phyloP scores from a whole-genome alignment of 2,113 vertebrate genomes.

The Crocuta crocuta region DNA sequence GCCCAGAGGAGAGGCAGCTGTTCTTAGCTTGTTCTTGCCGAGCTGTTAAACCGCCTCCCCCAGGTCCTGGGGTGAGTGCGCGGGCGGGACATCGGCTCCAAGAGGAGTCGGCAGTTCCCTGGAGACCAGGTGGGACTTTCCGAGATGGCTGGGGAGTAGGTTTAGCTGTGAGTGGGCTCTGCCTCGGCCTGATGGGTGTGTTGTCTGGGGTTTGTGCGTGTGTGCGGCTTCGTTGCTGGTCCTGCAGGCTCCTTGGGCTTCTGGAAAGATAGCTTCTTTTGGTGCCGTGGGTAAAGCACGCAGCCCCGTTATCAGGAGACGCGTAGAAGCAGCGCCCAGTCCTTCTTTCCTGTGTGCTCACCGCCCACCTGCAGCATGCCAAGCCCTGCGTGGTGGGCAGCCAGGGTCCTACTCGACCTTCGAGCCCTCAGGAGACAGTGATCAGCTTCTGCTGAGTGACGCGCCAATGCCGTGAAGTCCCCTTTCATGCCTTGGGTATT shows the following conservation, averaged over 20 bases:
- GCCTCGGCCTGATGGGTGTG: fast-evolving
- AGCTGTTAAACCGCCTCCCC: not conserved
- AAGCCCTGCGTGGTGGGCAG: not conserved
- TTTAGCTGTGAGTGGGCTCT: not conserved
- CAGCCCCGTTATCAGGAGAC: not conserved
- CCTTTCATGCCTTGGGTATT: not conserved
- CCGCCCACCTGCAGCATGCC: not conserved
- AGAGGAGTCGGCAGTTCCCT: not conserved
- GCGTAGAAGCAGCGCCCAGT: too few species aligned
- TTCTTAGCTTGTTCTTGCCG: too few species aligned
- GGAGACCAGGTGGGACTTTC: not conserved
- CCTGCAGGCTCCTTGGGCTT: not conserved
- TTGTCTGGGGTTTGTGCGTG: fast-evolving
- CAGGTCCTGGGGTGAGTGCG: fast-evolving
- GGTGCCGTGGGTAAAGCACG: not conserved
- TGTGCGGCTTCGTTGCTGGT: not conserved
- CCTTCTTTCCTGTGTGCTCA: fast-evolving
- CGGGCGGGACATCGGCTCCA: fast-evolving
- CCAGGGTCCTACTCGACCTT: not conserved
- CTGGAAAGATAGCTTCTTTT: not conserved
- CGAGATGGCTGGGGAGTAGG: not conserved
- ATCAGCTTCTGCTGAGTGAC: too few species aligned
- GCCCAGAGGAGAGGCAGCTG: not conserved
- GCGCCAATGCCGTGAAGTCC: fast-evolving
- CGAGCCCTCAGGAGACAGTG: not conserved